A percentile compares a stretch with the other conserved stretches of the same genome.
phyloP scores from a whole-genome alignment of 2,888 invertebrate species.

The Caenorhabditis auriculariae region DNA sequence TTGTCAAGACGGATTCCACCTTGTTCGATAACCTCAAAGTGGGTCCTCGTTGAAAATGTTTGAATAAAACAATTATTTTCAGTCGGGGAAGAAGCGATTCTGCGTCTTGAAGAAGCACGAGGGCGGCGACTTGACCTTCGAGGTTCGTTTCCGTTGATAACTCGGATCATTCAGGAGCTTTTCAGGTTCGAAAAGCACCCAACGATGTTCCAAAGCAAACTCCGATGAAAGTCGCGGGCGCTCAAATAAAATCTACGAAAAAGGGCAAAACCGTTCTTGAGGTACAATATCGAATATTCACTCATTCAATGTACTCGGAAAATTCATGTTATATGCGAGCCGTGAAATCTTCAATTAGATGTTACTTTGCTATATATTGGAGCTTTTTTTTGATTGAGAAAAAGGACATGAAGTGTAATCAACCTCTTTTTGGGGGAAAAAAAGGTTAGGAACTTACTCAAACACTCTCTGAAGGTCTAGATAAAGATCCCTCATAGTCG shows the following conservation, averaged over 20 bases:
- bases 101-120: conserved; percentile 47
- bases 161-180: not conserved
- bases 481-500: too few relatives aligned
- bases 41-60: not conserved
- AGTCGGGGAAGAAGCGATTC: conserved; percentile 52
- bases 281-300: too few relatives aligned
- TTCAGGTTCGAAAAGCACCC: conserved; percentile 20
- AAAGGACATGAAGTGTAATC: too few relatives aligned
- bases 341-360: too few relatives aligned
- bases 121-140: conserved; percentile 47
- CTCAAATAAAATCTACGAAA: conserved; percentile 52
- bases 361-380: conserved; percentile 1
- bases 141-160: conserved; percentile 17
- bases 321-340: too few relatives aligned
- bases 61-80: conserved; percentile 3
- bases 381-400: conserved; percentile 6
- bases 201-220: conserved; percentile 22
- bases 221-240: conserved; percentile 44
- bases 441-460: too few relatives aligned
- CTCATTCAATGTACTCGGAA: too few relatives aligned
- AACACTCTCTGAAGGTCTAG: too few relatives aligned
- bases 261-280: conserved; percentile 56
- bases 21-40: conserved; percentile 54
- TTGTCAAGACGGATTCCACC: conserved; percentile 49
- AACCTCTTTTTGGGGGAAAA: too few relatives aligned